Conservation (phyloP, 2,797 vertebrate species). For the Margarornis squamiger region DNA sequence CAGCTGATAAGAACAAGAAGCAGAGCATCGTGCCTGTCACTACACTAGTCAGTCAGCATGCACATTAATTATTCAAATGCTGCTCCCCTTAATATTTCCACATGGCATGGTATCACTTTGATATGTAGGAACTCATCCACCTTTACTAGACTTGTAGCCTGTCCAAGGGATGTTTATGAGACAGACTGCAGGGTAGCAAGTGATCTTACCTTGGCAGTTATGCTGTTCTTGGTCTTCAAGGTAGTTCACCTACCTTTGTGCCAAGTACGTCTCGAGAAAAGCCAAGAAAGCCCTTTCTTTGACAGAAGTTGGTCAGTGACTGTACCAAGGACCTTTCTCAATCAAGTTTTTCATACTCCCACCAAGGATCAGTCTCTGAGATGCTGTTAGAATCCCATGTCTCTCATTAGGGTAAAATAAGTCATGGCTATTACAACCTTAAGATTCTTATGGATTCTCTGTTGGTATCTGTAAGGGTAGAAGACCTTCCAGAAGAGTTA, state of each 20-base stretch:
- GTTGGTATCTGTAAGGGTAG: not conserved
- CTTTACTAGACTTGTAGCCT: not conserved
- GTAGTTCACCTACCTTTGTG: not conserved
- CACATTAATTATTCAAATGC: not conserved
- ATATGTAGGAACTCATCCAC: not conserved
- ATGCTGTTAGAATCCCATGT: not conserved
- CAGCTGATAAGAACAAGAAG: not conserved
- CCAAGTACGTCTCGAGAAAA: not conserved
- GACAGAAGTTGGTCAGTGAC: not conserved
- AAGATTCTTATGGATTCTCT: not conserved
- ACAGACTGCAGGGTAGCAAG: not conserved
- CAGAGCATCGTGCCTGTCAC: not conserved
- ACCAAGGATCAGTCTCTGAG: not conserved
- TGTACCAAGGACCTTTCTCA: not conserved
- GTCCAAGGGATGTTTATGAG: not conserved
- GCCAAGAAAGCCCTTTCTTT: not conserved
- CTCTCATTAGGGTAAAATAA: not conserved
- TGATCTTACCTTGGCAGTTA: not conserved
- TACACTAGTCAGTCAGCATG: not conserved
- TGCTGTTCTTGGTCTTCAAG: not conserved
- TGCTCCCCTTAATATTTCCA: not conserved
- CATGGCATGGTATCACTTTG: not conserved
- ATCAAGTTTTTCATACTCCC: not conserved
- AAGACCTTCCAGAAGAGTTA: too few relatives aligned
- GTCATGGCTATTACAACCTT: not conserved